Conservation (phyloP, 2,113 vertebrate genomes). For the Argyrosomus japonicus region DNA sequence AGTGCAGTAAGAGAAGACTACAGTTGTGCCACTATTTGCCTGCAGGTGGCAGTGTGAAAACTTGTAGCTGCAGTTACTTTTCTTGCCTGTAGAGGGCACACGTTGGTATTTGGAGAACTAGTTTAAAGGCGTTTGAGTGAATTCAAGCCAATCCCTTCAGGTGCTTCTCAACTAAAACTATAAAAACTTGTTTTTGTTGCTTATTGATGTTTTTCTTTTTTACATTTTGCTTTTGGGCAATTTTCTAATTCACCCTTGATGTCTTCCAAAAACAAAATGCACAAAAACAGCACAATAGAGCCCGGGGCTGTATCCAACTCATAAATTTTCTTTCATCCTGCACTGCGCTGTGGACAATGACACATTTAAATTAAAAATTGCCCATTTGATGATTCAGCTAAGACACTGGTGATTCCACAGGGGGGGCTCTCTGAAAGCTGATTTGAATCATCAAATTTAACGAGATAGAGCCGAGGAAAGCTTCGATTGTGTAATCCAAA, state of each 20-base stretch:
- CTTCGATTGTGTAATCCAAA: conserved; percentile 29
- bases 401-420: conserved; percentile 42
- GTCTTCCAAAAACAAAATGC: conserved; percentile 15
- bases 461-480: conserved; percentile 25
- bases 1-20: no score
- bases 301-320: background rate
- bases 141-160: background rate
- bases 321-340: background rate
- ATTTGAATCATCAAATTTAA: conserved; percentile 59
- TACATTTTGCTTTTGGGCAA: conserved; percentile 10
- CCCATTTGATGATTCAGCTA: conserved; percentile 44
- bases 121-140: background rate
- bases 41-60: background rate
- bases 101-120: background rate
- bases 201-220: background rate
- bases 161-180: background rate
- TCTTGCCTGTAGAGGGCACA: background rate
- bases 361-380: conserved; percentile 37
- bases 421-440: conserved; percentile 7
- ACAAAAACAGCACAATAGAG: background rate
- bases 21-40: background rate
- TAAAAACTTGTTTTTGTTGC: background rate
- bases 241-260: conserved; percentile 7
- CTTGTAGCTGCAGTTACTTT: background rate
- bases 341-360: background rate